Conservation (phyloP, 1,140 invertebrate species). For the Armadillidium nasatum region DNA sequence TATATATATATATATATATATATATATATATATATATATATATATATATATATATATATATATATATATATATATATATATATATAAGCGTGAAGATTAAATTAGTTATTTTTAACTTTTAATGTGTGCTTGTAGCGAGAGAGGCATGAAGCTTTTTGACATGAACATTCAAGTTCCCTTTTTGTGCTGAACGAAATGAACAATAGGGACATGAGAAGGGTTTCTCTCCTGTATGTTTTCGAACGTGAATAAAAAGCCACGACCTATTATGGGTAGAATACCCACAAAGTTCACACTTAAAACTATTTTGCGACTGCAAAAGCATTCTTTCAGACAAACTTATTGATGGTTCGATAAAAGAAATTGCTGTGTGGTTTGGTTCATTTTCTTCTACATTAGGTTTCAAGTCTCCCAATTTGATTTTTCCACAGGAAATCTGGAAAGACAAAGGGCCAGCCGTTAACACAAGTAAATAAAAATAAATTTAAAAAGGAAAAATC, state of each 20-base stretch:
- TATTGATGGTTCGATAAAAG: neutral
- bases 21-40: conserved; percentile 3
- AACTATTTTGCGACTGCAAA: conserved; percentile 17
- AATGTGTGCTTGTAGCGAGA: neutral
- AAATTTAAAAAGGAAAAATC: neutral
- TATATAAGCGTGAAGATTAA: too few relatives aligned
- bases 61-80: neutral
- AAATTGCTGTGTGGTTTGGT: neutral
- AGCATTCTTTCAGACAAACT: neutral
- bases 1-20: neutral
- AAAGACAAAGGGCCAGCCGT: neutral
- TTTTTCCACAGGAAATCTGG: neutral
- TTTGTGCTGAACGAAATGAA: conserved; percentile 38
- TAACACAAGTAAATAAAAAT: neutral
- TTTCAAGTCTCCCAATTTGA: neutral
- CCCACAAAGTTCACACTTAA: conserved; percentile 32
- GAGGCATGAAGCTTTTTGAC: conserved; percentile 36
- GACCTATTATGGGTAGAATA: conserved; percentile 35
- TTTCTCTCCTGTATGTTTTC: conserved; percentile 41
- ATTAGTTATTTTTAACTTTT: neutral
- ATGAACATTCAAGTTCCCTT: conserved; percentile 37
- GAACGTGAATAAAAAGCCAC: conserved; percentile 36
- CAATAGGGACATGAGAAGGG: conserved; percentile 40
- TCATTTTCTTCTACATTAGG: neutral
- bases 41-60: conserved; percentile 3